These are phyloP conservation scores for Diploscapter pachys DNA, from an alignment of 1,140 invertebrate genomes.

Conservation along the genomic window DNA sequence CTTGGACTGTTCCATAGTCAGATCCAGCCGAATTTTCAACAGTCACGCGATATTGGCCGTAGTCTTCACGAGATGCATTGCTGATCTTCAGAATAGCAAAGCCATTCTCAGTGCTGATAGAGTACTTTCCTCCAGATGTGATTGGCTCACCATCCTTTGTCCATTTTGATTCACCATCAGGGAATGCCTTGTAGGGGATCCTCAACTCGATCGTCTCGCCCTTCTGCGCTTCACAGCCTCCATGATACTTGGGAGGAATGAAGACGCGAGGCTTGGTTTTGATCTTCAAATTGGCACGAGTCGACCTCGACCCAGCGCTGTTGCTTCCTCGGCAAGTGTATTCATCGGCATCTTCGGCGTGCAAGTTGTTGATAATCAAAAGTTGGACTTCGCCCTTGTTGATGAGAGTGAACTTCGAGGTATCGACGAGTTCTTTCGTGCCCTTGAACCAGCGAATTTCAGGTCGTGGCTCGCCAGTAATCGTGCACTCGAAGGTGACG, in stretches of 20 bases:
- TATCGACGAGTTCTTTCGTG: conserved; percentile 83
- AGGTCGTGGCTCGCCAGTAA: conserved; percentile 78
- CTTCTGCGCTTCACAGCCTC: conserved; percentile 94
- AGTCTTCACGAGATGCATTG: conserved; percentile 85
- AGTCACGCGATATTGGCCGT: conserved; percentile 85
- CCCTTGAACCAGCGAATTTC: conserved; percentile 73
- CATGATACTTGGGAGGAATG: conserved; percentile 91
- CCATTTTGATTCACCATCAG: conserved; percentile 84
- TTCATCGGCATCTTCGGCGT: conserved; percentile 95
- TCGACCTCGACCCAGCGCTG: conserved; percentile 84
- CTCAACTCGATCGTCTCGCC: conserved; percentile 93
- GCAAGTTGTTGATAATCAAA: conserved; percentile 84
- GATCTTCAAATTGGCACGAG: conserved; percentile 85
- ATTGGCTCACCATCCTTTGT: conserved; percentile 86
- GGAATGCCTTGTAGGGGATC: conserved; percentile 96
- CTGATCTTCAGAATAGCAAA: conserved; percentile 78
- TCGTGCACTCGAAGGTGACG: conserved; percentile 82
- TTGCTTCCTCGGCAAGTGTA: conserved; percentile 91
- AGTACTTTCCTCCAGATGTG: conserved; percentile 71
- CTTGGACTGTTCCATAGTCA: conserved; percentile 85
- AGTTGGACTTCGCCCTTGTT: conserved; percentile 78
- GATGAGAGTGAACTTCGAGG: conserved; percentile 81
- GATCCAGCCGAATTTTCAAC: conserved; percentile 93
- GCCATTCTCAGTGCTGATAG: conserved; percentile 54
- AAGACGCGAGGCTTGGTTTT: conserved; percentile 95